phyloP scores from a whole-genome alignment of 2,113 vertebrate genomes.

The Anoplopoma fimbria region DNA sequence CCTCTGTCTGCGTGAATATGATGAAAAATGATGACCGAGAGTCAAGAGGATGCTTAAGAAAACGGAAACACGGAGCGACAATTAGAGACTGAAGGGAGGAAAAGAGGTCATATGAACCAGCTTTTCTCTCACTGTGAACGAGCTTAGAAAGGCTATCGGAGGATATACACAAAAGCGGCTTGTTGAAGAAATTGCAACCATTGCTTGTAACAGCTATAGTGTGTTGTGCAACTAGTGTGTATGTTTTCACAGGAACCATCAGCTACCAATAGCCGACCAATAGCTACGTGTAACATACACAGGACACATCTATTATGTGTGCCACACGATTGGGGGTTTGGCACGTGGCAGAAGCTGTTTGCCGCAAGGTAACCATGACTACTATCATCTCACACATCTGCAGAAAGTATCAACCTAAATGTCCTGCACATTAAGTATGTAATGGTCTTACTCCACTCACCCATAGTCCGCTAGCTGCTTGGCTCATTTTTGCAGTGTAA shows the following conservation, averaged over 20 bases:
- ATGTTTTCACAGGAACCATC: neutral
- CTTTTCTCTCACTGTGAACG: constrained; percentile 3
- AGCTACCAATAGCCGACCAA: too few species aligned
- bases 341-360: neutral
- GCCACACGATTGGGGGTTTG: neutral
- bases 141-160: neutral
- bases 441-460: neutral
- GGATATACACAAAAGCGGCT: neutral
- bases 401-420: neutral
- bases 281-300: neutral
- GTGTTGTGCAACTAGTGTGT: neutral
- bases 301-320: neutral
- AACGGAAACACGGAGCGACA: neutral
- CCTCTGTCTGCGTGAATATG: constrained; percentile 28
- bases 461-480: neutral
- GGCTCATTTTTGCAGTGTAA: too few species aligned
- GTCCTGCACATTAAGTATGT: neutral
- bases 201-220: neutral
- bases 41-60: constrained; percentile 38
- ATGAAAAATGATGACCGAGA: constrained; percentile 33
- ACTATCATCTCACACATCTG: neutral
- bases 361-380: neutral
- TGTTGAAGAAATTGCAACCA: neutral
- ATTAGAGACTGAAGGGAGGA: constrained; percentile 28
- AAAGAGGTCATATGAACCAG: constrained; percentile 20